A percentile compares a stretch with the other conserved stretches of the same genome.
phyloP scores from a whole-genome alignment of 1,140 invertebrate genomes.

The Drosophila murphyi region DNA sequence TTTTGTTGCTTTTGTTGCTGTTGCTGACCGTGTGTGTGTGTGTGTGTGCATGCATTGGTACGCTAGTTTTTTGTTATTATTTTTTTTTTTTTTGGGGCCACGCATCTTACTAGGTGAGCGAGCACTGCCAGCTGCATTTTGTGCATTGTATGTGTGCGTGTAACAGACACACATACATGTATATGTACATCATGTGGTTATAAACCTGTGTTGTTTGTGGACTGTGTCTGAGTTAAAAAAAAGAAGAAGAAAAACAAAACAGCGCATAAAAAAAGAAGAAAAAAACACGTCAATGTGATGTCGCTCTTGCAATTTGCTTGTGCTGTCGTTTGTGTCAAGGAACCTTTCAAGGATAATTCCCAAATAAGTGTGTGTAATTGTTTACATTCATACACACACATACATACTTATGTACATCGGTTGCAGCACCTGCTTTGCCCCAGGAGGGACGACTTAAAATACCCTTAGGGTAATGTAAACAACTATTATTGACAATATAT shows the following conservation, averaged over 20 bases:
- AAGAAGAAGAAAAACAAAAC: conserved; percentile 30
- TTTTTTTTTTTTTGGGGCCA: conserved; percentile 41
- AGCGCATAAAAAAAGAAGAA: conserved; percentile 40
- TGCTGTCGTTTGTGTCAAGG: conserved; percentile 62
- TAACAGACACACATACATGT: conserved; percentile 9
- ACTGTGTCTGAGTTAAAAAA: conserved; percentile 50
- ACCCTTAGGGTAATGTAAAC: not conserved
- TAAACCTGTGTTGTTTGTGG: conserved; percentile 8
- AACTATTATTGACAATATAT: conserved; percentile 39
- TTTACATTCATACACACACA: not conserved
- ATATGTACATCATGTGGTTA: not conserved
- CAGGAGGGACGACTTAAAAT: conserved; percentile 27
- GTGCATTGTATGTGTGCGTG: conserved; percentile 14
- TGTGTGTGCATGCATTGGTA: not conserved
- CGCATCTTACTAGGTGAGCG: conserved; percentile 40
- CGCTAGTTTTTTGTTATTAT: conserved; percentile 14
- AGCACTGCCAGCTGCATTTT: conserved; percentile 71
- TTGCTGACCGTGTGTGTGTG: not conserved
- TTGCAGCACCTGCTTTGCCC: conserved; percentile 25
- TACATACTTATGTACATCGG: not conserved
- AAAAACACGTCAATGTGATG: conserved; percentile 34
- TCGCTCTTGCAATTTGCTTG: conserved; percentile 31
- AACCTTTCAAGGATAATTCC: conserved; percentile 76
- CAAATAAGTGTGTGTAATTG: conserved; percentile 24
- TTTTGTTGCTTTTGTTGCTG: conserved; percentile 12